A percentile compares a stretch with the other conserved stretches of the same genome.
Conservation (phyloP, 37 sponge, comb jelly and placozoan species). For the Theonella swinhoei region DNA sequence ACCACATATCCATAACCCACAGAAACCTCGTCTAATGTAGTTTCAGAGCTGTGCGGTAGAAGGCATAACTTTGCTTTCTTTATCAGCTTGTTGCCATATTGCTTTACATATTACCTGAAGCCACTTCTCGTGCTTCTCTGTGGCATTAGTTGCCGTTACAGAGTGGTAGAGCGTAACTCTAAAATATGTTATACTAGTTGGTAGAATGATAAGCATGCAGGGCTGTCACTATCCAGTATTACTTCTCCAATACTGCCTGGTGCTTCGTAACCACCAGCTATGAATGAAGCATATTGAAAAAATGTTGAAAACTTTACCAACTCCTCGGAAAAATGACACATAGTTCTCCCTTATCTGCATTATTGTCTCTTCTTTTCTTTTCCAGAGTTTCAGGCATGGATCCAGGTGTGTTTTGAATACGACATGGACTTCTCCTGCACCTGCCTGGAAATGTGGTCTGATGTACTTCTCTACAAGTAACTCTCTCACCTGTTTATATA, state of each 20-base stretch:
- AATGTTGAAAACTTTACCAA: constrained; percentile 32
- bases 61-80: constrained; percentile 21
- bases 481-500: no score
- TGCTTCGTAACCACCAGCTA: constrained; percentile 3
- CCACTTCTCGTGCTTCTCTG: constrained; percentile 14
- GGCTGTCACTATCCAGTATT: not conserved
- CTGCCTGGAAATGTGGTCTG: no score
- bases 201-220: constrained; percentile 4
- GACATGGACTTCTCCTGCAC: no score
- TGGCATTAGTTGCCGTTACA: not conserved
- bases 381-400: no score
- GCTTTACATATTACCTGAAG: constrained; percentile 9
- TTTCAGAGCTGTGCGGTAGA: not conserved
- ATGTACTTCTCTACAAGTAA: no score
- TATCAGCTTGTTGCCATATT: constrained; percentile 11
- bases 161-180: constrained; percentile 1
- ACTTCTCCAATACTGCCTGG: constrained; percentile 18
- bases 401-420: no score
- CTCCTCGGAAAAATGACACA: constrained; percentile 2
- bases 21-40: constrained; percentile 8
- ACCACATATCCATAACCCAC: constrained; percentile 31
- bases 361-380: no score
- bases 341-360: no score
- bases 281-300: constrained; percentile 30
- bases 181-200: constrained; percentile 29